Conservation (phyloP, 1,140 invertebrate species). For the Paramacrobiotus metropolitanus region DNA sequence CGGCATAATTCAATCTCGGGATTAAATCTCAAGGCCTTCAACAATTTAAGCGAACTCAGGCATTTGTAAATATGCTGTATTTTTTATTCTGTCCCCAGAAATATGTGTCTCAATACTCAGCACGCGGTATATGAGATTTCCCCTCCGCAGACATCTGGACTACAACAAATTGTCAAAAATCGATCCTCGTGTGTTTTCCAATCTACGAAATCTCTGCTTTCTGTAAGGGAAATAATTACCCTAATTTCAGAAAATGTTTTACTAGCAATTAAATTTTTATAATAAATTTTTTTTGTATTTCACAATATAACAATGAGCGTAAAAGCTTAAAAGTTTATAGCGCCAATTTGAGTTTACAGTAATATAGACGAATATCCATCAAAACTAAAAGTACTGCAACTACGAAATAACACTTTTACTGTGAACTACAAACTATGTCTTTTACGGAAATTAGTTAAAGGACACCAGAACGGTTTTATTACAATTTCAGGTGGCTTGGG, state of each 20-base stretch:
- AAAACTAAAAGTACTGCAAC: too few relatives aligned
- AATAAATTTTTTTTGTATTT: not conserved
- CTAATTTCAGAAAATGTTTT: not conserved
- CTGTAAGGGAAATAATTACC: not conserved
- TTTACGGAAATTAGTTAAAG: not conserved
- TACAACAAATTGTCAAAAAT: not conserved
- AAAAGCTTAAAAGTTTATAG: not conserved
- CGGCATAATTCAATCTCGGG: not conserved
- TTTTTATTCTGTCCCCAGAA: not conserved
- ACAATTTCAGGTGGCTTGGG: not conserved
- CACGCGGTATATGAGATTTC: too few relatives aligned
- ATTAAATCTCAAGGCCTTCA: not conserved
- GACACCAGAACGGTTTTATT: not conserved
- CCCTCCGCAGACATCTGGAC: not conserved
- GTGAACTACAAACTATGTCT: too few relatives aligned
- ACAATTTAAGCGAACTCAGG: not conserved
- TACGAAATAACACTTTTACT: too few relatives aligned
- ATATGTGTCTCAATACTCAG: not conserved
- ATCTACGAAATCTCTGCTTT: not conserved
- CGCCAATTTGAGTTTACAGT: too few relatives aligned
- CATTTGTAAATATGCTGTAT: not conserved
- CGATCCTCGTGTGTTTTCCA: not conserved
- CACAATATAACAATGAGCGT: not conserved
- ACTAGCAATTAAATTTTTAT: not conserved
- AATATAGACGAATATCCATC: too few relatives aligned